Base-by-base conservation (phyloP, 2,797 vertebrate genomes). In the Tolypeutes matacus region DNA sequence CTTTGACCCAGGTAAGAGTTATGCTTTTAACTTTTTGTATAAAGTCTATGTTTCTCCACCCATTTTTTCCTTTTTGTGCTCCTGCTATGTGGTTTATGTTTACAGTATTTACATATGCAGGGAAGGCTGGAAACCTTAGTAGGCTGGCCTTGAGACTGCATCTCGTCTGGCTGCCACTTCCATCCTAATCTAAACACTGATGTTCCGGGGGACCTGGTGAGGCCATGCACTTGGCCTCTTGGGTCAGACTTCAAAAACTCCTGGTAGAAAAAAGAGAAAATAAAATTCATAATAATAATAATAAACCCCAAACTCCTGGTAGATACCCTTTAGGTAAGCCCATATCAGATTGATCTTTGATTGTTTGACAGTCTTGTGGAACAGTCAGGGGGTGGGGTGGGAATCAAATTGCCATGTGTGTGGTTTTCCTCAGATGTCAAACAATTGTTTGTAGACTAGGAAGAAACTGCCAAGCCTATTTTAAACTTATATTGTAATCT, bases 1-100 rank as follows among this genome's bases (percentile, higher is more conserved):
- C 99, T 89, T 96, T 98, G 94, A 99, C 99, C 91, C 99, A 99
- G 98, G 99, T 99, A 96, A 96, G 95, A 93, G 94, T 91, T 49
- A 76, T 0, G 27, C 49, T 69, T 93, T 92, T 75, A 86, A 49
- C 53, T 80, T 89, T 60, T 67, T 25, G 53, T 69, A 10, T 88
- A 31, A 76, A 31, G 73, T 82, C 49, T 49, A 2, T 89, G 27
- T 82, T 91, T 97, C 9, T 58, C 23, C 46, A 39, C n/a, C 51
- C 31, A 62, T 72, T 88, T 86, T 25, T 72, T 91, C 31, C 39
- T 42, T 86, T 23, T 92, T 84, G 34, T 39, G 56, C 51, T 70
- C 1, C 42, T 65, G 6, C 56, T n/a, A 0, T 0, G 15, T 76
- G 31, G 39, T 56, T 94, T 70, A 25, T 39, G 42, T 29, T 91